These are phyloP conservation scores for Galago senegalensis DNA, from an alignment of 2,797 vertebrate species.

Conservation along the genomic window DNA sequence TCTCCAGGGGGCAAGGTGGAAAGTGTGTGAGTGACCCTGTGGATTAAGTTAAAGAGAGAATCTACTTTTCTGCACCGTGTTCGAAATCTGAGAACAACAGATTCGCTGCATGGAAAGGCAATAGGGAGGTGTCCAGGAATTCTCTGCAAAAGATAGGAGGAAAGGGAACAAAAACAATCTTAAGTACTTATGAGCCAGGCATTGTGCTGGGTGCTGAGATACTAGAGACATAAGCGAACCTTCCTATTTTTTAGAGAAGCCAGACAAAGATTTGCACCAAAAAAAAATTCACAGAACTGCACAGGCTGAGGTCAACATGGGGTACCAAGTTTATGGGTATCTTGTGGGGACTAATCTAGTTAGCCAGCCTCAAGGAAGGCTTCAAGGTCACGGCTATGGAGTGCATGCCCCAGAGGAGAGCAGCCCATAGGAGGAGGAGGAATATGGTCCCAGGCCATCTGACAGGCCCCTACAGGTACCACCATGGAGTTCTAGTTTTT, in stretches of 20 bases:
- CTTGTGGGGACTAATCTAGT: not conserved
- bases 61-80: not conserved
- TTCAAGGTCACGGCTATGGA: not conserved
- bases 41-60: not conserved
- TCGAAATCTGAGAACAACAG: not conserved
- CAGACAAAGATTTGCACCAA: not conserved
- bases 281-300: not conserved
- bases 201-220: not conserved
- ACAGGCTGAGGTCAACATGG: not conserved
- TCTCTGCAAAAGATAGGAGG: not conserved
- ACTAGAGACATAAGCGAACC: not conserved
- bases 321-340: not conserved
- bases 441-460: not conserved
- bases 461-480: not conserved
- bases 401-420: not conserved
- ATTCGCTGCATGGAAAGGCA: not conserved
- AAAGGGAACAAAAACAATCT: not conserved
- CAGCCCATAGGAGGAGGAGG: too few species aligned
- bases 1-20: not conserved
- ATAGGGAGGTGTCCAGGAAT: not conserved
- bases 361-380: not conserved
- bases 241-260: not conserved
- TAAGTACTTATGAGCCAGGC: not conserved
- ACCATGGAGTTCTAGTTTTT: not conserved
- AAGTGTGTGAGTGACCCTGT: not conserved